Percentiles rank a stretch among this genome's conserved stretches.
These are phyloP conservation scores for Drosophila kepulauana DNA, from an alignment of 1,140 invertebrate species.

Conservation along the genomic window DNA sequence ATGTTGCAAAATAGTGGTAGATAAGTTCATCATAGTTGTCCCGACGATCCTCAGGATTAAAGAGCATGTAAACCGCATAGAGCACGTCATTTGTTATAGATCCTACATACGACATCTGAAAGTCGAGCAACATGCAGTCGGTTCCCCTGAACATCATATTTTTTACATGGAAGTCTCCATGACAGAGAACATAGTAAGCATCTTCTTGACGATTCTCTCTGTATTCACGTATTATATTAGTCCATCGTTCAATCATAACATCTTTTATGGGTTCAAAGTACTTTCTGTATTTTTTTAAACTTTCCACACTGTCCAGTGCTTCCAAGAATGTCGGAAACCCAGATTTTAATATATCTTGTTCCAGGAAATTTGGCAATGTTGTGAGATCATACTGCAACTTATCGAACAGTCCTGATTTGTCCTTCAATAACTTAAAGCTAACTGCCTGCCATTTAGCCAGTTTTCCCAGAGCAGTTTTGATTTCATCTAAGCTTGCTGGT, in stretches of 20 bases:
- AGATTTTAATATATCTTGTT: conserved; percentile 7
- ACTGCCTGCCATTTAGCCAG: conserved; percentile 51
- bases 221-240: conserved; percentile 10
- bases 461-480: conserved; percentile 32
- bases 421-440: conserved; percentile 30
- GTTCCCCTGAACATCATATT: conserved; percentile 50
- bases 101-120: conserved; percentile 34
- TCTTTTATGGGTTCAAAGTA: conserved; percentile 2
- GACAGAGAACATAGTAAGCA: conserved; percentile 38
- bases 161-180: conserved; percentile 40
- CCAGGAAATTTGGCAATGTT: neutral
- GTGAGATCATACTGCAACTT: conserved; percentile 8
- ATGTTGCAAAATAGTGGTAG: conserved; percentile 34
- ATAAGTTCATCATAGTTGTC: conserved; percentile 28
- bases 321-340: conserved; percentile 28
- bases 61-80: conserved; percentile 35
- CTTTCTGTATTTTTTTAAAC: conserved; percentile 31
- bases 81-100: conserved; percentile 36
- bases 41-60: conserved; percentile 24
- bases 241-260: conserved; percentile 1
- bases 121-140: conserved; percentile 42
- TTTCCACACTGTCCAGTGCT: conserved; percentile 19
- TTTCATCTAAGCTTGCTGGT: conserved; percentile 28
- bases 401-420: conserved; percentile 29
- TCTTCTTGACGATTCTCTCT: conserved; percentile 12